Percentiles rank a stretch among this genome's conserved stretches.
These are phyloP conservation scores for Leptinotarsa lineolata DNA, from an alignment of 1,140 invertebrate genomes.

Conservation along the genomic window DNA sequence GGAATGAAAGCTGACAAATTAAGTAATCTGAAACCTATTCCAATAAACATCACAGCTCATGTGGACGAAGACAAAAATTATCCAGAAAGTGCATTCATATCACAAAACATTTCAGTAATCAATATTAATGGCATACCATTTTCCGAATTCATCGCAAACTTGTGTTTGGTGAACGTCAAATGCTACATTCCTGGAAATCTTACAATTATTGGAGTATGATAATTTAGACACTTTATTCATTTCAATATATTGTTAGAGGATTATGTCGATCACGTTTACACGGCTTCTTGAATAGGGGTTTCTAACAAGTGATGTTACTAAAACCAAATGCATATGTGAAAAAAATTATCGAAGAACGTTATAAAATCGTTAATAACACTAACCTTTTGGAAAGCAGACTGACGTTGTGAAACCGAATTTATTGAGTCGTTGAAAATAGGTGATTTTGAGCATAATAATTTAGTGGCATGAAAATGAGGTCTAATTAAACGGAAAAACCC, in stretches of 20 bases:
- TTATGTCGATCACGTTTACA: neutral
- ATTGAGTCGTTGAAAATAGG: too few species aligned
- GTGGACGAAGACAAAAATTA: conserved; percentile 20
- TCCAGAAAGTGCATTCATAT: conserved; percentile 37
- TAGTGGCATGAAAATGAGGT: too few species aligned
- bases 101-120: conserved; percentile 45
- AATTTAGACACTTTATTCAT: conserved; percentile 24
- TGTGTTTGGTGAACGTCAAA: conserved; percentile 54
- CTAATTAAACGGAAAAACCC: too few species aligned
- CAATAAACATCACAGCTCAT: neutral
- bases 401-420: too few species aligned
- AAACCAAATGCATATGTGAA: too few species aligned
- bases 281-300: too few species aligned
- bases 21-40: conserved; percentile 35
- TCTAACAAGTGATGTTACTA: too few species aligned
- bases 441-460: too few species aligned
- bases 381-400: too few species aligned
- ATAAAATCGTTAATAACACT: too few species aligned
- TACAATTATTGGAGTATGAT: conserved; percentile 57
- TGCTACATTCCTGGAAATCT: conserved; percentile 51
- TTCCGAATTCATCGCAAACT: conserved; percentile 49
- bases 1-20: conserved; percentile 31
- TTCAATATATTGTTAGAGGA: conserved; percentile 21
- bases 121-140: conserved; percentile 50
- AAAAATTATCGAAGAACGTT: too few species aligned